Evolutionary conservation across 2,888 invertebrate species (phyloP).

Genomic region (Myopa tessellatipennis): DNA sequence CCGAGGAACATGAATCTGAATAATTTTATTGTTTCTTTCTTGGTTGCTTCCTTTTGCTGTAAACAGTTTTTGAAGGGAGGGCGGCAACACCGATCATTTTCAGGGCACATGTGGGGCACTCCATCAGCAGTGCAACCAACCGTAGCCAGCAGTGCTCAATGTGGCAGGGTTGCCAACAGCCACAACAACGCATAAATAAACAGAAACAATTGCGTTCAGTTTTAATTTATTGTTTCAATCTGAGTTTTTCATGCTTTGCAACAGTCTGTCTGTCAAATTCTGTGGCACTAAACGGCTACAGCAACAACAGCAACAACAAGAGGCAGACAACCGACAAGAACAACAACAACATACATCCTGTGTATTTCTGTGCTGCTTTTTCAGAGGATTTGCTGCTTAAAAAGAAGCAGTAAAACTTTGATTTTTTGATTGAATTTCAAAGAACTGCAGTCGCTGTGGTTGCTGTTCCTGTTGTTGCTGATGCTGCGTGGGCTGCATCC

Average conservation of each 20-base stretch:
- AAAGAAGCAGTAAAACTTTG: background rate
- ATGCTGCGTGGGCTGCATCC: conserved; percentile 3
- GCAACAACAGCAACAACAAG: conserved; percentile 28
- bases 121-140: conserved; percentile 16
- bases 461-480: background rate
- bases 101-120: background rate
- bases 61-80: background rate
- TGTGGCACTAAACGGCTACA: conserved; percentile 21
- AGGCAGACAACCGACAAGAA: background rate
- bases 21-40: too few relatives aligned
- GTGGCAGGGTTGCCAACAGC: background rate
- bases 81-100: background rate
- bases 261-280: background rate
- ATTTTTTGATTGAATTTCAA: conserved; percentile 26
- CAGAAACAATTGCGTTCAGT: background rate
- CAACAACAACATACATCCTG: background rate
- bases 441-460: conserved; percentile 13
- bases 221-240: conserved; percentile 9
- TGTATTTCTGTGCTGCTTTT: background rate
- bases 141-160: background rate
- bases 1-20: too few relatives aligned
- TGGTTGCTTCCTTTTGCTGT: background rate
- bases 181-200: background rate
- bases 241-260: background rate
- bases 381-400: background rate